Conservation (phyloP, 2,113 vertebrate genomes). For the Catagonus wagneri region DNA sequence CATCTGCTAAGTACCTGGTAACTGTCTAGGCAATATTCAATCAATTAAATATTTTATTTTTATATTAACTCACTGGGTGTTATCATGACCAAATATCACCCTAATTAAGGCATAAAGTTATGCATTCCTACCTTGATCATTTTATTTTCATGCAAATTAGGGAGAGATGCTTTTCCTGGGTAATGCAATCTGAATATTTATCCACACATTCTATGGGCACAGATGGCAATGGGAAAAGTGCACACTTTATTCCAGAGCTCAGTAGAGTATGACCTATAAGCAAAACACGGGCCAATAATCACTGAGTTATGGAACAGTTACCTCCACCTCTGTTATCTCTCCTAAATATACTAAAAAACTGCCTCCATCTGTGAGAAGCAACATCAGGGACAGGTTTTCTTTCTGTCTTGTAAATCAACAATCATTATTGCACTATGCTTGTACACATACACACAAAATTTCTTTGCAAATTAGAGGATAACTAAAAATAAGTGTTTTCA, state of each 20-base stretch:
- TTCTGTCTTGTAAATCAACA: not conserved
- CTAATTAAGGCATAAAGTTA: not conserved
- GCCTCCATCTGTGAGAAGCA: not conserved
- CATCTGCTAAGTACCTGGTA: not conserved
- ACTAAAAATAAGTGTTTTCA: not conserved
- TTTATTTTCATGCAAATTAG: not conserved
- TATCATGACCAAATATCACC: not conserved
- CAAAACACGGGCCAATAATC: not conserved
- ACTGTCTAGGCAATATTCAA: not conserved
- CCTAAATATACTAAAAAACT: not conserved
- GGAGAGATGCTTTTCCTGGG: not conserved
- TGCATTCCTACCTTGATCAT: not conserved
- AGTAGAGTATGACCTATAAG: not conserved
- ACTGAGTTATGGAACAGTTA: not conserved
- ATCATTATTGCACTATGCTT: not conserved
- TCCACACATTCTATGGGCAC: not conserved
- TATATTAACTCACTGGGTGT: not conserved
- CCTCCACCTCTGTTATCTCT: not conserved
- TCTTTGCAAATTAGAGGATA: not conserved
- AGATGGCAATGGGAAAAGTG: not conserved
- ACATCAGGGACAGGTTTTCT: not conserved
- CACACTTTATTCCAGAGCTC: not conserved
- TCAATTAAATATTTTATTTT: conserved; percentile 24
- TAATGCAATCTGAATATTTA: not conserved
- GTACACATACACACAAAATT: not conserved